These are phyloP conservation scores for Semicossyphus pulcher DNA, from an alignment of 2,113 vertebrate species.

Conservation along the genomic window DNA sequence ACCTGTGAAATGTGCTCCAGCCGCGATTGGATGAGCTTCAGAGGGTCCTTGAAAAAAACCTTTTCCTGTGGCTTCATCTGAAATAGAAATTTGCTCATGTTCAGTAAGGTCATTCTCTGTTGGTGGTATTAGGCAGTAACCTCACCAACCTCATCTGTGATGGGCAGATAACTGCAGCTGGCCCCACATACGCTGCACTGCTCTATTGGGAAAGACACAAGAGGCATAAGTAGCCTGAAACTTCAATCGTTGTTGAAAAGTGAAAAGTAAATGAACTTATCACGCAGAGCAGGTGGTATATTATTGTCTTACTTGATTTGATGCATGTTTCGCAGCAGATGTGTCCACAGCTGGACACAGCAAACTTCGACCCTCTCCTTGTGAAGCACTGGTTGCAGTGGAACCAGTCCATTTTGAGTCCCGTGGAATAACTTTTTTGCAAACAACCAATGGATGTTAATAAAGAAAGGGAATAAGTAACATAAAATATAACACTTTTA, in stretches of 20 bases:
- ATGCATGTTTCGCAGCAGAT: conserved; percentile 87
- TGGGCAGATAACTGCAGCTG: conserved; percentile 85
- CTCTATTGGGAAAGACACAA: conserved; percentile 70
- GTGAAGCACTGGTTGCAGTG: conserved; percentile 89
- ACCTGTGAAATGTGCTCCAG: conserved; percentile 88
- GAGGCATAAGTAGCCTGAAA: background rate
- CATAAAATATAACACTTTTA: background rate
- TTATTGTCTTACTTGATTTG: conserved; percentile 77
- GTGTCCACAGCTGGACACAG: conserved; percentile 89
- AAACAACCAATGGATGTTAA: conserved; percentile 8
- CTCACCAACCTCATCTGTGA: conserved; percentile 87
- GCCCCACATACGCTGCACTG: conserved; percentile 86
- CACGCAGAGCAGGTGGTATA: background rate
- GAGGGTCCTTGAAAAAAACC: conserved; percentile 87
- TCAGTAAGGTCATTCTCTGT: background rate
- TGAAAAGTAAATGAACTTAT: background rate
- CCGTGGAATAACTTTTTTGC: background rate
- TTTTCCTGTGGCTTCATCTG: conserved; percentile 90
- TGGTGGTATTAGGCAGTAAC: background rate
- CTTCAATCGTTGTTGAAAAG: background rate
- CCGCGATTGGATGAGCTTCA: conserved; percentile 82
- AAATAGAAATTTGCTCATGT: conserved; percentile 17
- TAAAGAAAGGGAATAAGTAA: background rate
- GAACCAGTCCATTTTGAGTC: conserved; percentile 89
- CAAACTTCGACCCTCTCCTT: conserved; percentile 79